phyloP scores from a whole-genome alignment of 2,888 invertebrate species.

The Microdon myrmicae region DNA sequence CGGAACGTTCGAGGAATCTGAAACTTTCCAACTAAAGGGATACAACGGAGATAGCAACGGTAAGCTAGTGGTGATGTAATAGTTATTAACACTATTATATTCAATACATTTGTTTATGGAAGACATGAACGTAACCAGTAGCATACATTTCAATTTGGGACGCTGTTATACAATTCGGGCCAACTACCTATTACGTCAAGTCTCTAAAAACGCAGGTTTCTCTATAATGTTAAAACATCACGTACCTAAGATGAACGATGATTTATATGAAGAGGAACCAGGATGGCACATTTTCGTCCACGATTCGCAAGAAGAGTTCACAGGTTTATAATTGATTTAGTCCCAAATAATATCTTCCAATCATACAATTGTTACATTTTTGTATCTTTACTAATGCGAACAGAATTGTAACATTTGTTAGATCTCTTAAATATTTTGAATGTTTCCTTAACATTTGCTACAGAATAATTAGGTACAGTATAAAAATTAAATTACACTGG shows the following conservation, averaged over 20 bases:
- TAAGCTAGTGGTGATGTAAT: slow-evolving; percentile 61
- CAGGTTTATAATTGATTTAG: slow-evolving; percentile 62
- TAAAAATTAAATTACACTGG: too few species aligned
- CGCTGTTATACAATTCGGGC: slow-evolving; percentile 73
- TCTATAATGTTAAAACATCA: slow-evolving; percentile 71
- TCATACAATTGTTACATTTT: neutral
- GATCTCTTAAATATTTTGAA: too few species aligned
- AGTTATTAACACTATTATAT: neutral
- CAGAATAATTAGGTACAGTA: too few species aligned
- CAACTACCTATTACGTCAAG: slow-evolving; percentile 64
- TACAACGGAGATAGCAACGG: slow-evolving; percentile 70
- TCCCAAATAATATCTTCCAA: neutral
- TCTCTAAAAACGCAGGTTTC: slow-evolving; percentile 70
- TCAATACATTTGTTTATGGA: slow-evolving; percentile 13
- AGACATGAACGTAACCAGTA: slow-evolving; percentile 70
- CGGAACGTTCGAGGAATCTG: slow-evolving; percentile 70
- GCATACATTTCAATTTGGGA: slow-evolving; percentile 70
- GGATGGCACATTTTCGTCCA: slow-evolving; percentile 75
- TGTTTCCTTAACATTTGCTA: too few species aligned
- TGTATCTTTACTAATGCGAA: too few species aligned
- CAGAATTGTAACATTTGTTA: too few species aligned
- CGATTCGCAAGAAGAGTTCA: slow-evolving; percentile 71
- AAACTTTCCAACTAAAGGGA: slow-evolving; percentile 71
- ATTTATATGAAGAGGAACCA: slow-evolving; percentile 63
- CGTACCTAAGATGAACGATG: slow-evolving; percentile 36